Base-by-base conservation (phyloP, 2,888 invertebrate genomes). In the Lasioglossum leucozonium region DNA sequence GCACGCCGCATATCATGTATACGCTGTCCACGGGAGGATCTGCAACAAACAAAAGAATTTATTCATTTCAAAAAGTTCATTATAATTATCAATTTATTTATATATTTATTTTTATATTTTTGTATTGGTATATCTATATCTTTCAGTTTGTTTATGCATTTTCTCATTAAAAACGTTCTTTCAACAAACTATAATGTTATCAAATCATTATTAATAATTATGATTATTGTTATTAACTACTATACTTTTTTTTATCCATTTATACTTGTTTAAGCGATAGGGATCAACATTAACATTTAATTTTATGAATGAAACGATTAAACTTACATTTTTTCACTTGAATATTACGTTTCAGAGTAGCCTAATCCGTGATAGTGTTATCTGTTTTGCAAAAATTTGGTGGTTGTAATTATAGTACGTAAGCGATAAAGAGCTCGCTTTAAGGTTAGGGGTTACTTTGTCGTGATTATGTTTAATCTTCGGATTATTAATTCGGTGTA, bases 1-100 rank as follows among this genome's bases (percentile, higher is more conserved):
- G 96, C 92, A 98, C 97, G 88, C 98, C 98, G 94, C 97, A 97
- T 95, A 98, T 97, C 97, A 98, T 97, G 96, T 97, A 97, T 95
- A 97, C 96, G 95, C 97, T 97, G 96, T 97, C 97, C 95, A 96
- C 97, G 85, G 98, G 97, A 93, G 97, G 97, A 96, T 97, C 98
- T 98, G 97, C 67, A 97, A 97, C 93, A 77, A 26, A 26, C 26
- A 51, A n/a, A n/a, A 11, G 5, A 55, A 16, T 69, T 62, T 69
- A 18, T 18, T 69, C 11, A 5, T 26, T 67, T 67, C 0, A n/a
- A 10, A n/a, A 51, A 51, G 10, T 51, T 8, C 6, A 51, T 51
- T 51, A 10, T 51, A 51, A 30, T 30, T 16, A 16, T 62, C 6
- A 6, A 16, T 62, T 30, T 6, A 51, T 22, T 6, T 8, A 6